Evolutionary conservation across 2,113 vertebrate genomes (phyloP).

Genomic region (Todiramphus saurophagus): DNA sequence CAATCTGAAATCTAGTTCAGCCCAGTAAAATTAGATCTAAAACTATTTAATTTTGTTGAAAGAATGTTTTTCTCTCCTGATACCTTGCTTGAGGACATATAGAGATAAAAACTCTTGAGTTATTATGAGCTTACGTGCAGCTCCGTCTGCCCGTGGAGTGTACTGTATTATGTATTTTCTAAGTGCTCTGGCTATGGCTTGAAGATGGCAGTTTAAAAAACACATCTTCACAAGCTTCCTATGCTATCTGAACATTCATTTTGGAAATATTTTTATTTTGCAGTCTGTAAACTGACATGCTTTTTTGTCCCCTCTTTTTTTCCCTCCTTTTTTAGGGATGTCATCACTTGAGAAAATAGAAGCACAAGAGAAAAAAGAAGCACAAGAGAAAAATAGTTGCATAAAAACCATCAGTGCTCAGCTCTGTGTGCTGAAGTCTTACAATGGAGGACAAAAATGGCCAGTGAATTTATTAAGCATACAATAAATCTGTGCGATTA

Average conservation of each 20-base stretch:
- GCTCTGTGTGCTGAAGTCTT: background rate
- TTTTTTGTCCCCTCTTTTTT: background rate
- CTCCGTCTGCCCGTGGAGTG: slow-evolving; percentile 34
- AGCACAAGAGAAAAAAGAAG: background rate
- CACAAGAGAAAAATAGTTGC: background rate
- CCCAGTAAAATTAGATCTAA: slow-evolving; percentile 79
- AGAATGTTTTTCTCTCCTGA: slow-evolving; percentile 63
- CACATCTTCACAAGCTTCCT: slow-evolving; percentile 6
- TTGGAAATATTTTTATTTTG: slow-evolving; percentile 34
- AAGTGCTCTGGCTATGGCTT: slow-evolving; percentile 21
- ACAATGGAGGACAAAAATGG: background rate
- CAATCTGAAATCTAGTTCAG: slow-evolving; percentile 74
- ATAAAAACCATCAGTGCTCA: background rate
- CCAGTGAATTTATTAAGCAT: background rate
- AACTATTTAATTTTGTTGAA: slow-evolving; percentile 77
- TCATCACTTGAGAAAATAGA: background rate
- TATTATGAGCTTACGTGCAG: slow-evolving; percentile 59
- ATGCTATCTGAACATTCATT: background rate
- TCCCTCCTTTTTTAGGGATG: background rate
- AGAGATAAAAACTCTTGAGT: slow-evolving; percentile 69
- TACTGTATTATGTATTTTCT: slow-evolving; percentile 38
- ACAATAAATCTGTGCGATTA: background rate
- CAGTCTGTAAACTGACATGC: background rate
- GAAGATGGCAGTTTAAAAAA: slow-evolving; percentile 43
- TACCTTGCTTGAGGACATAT: slow-evolving; percentile 62